Conservation (phyloP, 2,113 vertebrate genomes). For the Anolis sagrei region DNA sequence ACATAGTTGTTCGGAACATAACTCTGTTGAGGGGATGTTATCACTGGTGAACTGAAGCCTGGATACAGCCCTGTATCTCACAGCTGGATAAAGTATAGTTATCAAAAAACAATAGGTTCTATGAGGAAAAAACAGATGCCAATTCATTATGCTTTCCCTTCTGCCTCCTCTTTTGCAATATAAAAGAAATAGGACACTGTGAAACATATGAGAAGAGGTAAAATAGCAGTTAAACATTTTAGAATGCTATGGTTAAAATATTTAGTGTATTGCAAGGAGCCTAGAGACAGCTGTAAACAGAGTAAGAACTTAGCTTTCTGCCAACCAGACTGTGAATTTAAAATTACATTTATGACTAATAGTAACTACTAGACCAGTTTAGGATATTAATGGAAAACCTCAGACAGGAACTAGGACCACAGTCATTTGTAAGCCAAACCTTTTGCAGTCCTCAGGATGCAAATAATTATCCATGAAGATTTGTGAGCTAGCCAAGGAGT, state of each 20-base stretch:
- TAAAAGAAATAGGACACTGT: neutral
- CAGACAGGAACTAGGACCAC: constrained; percentile 26
- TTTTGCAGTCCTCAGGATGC: neutral
- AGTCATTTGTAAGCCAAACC: constrained; percentile 13
- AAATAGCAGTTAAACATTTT: constrained; percentile 1
- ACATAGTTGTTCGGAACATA: neutral
- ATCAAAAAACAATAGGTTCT: neutral
- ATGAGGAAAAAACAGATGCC: neutral
- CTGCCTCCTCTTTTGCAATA: neutral
- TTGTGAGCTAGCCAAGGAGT: constrained; percentile 5
- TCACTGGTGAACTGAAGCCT: neutral
- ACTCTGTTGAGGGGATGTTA: neutral
- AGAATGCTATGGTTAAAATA: constrained; percentile 1
- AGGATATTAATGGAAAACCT: constrained; percentile 30
- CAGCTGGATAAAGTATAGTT: neutral
- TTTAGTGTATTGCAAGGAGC: constrained; percentile 5
- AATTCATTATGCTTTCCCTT: neutral
- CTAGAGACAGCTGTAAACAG: constrained; percentile 17
- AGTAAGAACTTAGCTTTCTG: constrained; percentile 12
- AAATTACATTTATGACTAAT: constrained; percentile 24
- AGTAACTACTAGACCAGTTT: constrained; percentile 11
- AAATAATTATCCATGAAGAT: constrained; percentile 12
- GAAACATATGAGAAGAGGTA: neutral
- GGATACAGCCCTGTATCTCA: neutral
- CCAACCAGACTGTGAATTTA: constrained; percentile 9